phyloP scores from a whole-genome alignment of 1,140 invertebrate species.

The Homalodisca vitripennis region DNA sequence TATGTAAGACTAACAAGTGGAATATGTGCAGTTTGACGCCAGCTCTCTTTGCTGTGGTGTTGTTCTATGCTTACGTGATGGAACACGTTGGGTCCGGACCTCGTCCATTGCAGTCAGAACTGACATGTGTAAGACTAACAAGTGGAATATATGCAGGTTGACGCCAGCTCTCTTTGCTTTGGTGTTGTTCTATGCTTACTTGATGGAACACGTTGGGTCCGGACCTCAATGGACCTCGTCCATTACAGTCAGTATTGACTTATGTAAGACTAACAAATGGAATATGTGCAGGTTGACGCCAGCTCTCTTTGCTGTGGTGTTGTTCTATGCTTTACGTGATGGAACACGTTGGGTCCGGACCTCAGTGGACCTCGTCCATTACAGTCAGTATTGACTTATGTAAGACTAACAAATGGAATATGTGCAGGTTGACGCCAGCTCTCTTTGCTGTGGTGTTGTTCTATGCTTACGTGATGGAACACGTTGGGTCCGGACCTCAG shows the following conservation, averaged over 20 bases:
- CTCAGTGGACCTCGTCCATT: constrained; percentile 64
- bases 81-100: too few relatives aligned
- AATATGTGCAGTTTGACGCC: constrained; percentile 68
- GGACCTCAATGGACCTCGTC: constrained; percentile 68
- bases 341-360: constrained; percentile 64
- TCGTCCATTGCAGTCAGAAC: constrained; percentile 58
- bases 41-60: constrained; percentile 61
- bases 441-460: constrained; percentile 64
- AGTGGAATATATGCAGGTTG: too few relatives aligned
- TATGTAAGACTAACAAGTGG: too few relatives aligned
- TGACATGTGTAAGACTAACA: constrained; percentile 59
- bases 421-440: constrained; percentile 60
- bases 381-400: constrained; percentile 61
- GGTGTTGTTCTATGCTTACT: constrained; percentile 65
- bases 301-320: constrained; percentile 60
- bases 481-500: constrained; percentile 64
- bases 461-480: constrained; percentile 67
- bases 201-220: constrained; percentile 63
- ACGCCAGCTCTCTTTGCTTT: constrained; percentile 65
- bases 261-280: constrained; percentile 64
- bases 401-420: constrained; percentile 60
- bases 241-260: constrained; percentile 58
- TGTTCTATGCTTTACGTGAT: constrained; percentile 69
- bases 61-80: too few relatives aligned
- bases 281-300: constrained; percentile 68